Percentiles rank a stretch among this genome's conserved stretches.
These are phyloP conservation scores for Geophilus truncorum DNA, from an alignment of 2,888 invertebrate genomes.

Conservation along the genomic window DNA sequence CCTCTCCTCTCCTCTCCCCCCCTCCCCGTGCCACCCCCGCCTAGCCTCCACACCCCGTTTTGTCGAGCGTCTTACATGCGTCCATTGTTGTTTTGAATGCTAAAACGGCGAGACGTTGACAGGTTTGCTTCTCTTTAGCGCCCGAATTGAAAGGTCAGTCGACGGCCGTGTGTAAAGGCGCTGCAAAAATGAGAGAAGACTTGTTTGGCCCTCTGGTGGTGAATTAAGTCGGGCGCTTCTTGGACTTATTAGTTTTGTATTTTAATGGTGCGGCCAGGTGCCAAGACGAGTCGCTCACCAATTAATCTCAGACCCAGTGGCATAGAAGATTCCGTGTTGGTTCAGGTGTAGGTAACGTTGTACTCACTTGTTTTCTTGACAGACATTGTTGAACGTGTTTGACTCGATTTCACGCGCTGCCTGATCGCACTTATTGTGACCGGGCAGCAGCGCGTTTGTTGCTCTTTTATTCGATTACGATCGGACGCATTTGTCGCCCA, in stretches of 20 bases:
- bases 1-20: too few species aligned
- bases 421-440: too few species aligned
- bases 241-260: slow-evolving; percentile 13
- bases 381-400: not conserved
- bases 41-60: too few species aligned
- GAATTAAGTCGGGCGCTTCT: not conserved
- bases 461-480: slow-evolving; percentile 10
- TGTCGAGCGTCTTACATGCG: too few species aligned
- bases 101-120: too few species aligned
- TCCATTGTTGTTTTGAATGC: too few species aligned
- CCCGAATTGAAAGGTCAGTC: too few species aligned
- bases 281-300: not conserved
- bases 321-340: slow-evolving; percentile 1
- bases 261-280: slow-evolving; percentile 10
- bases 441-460: not conserved
- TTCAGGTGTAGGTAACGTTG: not conserved
- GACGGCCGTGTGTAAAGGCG: not conserved
- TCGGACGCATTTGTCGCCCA: slow-evolving; percentile 9
- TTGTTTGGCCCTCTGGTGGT: slow-evolving; percentile 4
- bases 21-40: too few species aligned
- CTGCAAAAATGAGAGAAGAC: not conserved
- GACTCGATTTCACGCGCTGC: not conserved
- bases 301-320: not conserved
- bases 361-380: too few species aligned
- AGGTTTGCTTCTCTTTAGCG: too few species aligned